Evolutionary conservation across 1,140 invertebrate species (phyloP).

Genomic region (Sycophaga agraensis): DNA sequence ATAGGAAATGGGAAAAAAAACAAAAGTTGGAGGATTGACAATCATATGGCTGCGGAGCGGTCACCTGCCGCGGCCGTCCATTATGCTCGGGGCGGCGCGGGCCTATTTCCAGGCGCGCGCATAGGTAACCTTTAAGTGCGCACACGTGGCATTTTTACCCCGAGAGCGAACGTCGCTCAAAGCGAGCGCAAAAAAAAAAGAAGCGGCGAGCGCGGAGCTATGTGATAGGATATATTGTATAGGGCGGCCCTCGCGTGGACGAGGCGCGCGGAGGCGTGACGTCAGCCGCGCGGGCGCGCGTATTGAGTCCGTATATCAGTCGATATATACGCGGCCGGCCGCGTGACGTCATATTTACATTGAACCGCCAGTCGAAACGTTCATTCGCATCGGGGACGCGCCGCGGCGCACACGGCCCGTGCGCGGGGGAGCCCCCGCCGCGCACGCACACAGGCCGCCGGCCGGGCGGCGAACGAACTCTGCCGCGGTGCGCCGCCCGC

Average conservation of each 20-base stretch:
- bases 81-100: no score
- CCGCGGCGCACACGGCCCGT: no score
- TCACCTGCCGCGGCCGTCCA: not conserved
- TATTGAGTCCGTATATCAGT: slow-evolving; percentile 13
- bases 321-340: not conserved
- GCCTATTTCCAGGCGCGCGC: not conserved
- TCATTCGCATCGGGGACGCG: slow-evolving; percentile 4
- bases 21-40: slow-evolving; percentile 12
- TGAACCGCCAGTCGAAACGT: slow-evolving; percentile 18
- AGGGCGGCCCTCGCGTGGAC: not conserved
- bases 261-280: not conserved
- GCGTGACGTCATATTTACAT: slow-evolving; percentile 25
- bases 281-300: no score
- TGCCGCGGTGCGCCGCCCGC: no score
- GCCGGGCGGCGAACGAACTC: not conserved
- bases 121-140: not conserved
- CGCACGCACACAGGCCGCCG: not conserved
- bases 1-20: not conserved
- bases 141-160: no score
- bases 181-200: not conserved
- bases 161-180: not conserved
- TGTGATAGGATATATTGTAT: slow-evolving; percentile 6
- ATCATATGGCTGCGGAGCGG: not conserved
- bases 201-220: not conserved
- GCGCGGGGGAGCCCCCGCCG: not conserved